Base-by-base conservation (phyloP, 2,888 invertebrate species). In the Archips xylosteana region DNA sequence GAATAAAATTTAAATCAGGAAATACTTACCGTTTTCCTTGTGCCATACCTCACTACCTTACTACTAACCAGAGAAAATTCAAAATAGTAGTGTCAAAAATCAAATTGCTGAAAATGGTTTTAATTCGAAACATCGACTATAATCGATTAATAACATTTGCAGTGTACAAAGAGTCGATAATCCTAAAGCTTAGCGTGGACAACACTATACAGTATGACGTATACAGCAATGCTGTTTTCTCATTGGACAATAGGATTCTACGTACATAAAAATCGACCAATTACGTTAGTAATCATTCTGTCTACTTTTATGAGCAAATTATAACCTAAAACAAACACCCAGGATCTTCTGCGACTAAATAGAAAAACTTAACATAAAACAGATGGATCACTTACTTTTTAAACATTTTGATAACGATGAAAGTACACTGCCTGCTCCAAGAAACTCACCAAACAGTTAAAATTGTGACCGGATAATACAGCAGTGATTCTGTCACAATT, bases 381-480 rank as follows among this genome's bases (percentile, higher is more conserved):
- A 73, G 15, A 69, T 10, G 59, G 47, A 67, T 47, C 74, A 94
- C 94, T 94, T 84, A 94, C 94, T 94, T 94, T 83, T 94, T 94
- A 76, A 94, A 94, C 94, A 94, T 94, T 77, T 78, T 90, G 83
- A 61, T 51, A 66, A 65, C 64, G 64, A 66, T 42, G 15, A 39
- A 63, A 73, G 51, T 54, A 23, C 15, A 34, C 47, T 60, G n/a
- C n/a, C 36, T 57, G 8, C 63, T 49, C 49, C 42, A 63, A 66
- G 71, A 68, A 59, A 12, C 57, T 67, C 62, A 63, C 75, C 68
- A 65, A 67, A 54, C 68, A 73, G 34, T 71, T 68, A 64, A 63
- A 71, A 74, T 49, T 70, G 49, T 59, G 47, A 60, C 63, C 75
- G 70, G 66, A 71, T 73, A 75, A 66, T 68, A 68, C 9, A 60